These are phyloP conservation scores for Bolborhynchus lineola DNA, from an alignment of 2,113 vertebrate species.

Conservation along the genomic window DNA sequence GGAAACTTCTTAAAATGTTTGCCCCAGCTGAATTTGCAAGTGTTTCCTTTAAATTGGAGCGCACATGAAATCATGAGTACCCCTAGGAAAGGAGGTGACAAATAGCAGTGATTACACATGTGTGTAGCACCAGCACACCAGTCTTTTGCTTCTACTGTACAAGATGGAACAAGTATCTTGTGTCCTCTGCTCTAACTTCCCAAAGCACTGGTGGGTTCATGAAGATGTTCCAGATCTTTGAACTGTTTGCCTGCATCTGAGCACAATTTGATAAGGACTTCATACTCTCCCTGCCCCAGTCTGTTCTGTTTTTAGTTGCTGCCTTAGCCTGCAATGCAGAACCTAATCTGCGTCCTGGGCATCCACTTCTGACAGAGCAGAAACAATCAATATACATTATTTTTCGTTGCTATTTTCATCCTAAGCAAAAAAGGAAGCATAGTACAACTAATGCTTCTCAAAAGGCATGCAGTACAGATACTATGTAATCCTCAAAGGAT, in stretches of 20 bases:
- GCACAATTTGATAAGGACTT: neutral
- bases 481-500: neutral
- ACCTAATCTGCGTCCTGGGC: neutral
- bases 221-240: neutral
- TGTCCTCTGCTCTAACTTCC: neutral
- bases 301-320: neutral
- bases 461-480: neutral
- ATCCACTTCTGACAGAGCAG: neutral
- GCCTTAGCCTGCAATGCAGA: neutral
- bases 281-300: accelerated
- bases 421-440: neutral
- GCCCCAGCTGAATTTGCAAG: neutral
- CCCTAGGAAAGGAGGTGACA: neutral
- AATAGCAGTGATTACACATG: accelerated
- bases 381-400: slow-evolving; percentile 16
- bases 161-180: neutral
- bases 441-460: neutral
- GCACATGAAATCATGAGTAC: neutral
- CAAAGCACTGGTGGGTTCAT: neutral
- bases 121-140: neutral
- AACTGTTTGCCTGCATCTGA: neutral
- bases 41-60: neutral
- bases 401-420: neutral
- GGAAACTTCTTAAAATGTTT: neutral
- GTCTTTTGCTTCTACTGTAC: neutral